Conservation (phyloP, 2,113 vertebrate species). For the Ovis aries region ARS-UI_Ramb_v3.0 NC_056065.1:32371501-32372000, state of each 20-base stretch:
- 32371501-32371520: background rate
- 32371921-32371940: background rate
- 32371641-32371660: background rate
- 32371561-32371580: background rate
- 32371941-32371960: background rate
- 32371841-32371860: background rate
- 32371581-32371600: background rate
- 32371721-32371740: background rate
- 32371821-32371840: background rate
- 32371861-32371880: background rate
- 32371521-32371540: slow-evolving; percentile 35
- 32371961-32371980: background rate
- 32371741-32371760: background rate
- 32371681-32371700: background rate
- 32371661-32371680: background rate
- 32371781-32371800: background rate
- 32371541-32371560: background rate
- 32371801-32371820: background rate
- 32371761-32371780: background rate
- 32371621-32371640: background rate
- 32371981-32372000: background rate
- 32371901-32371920: background rate
- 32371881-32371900: background rate
- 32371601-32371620: background rate
- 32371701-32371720: background rate